Conservation (phyloP, 2,113 vertebrate genomes). For the Chinchilla lanigera region DNA sequence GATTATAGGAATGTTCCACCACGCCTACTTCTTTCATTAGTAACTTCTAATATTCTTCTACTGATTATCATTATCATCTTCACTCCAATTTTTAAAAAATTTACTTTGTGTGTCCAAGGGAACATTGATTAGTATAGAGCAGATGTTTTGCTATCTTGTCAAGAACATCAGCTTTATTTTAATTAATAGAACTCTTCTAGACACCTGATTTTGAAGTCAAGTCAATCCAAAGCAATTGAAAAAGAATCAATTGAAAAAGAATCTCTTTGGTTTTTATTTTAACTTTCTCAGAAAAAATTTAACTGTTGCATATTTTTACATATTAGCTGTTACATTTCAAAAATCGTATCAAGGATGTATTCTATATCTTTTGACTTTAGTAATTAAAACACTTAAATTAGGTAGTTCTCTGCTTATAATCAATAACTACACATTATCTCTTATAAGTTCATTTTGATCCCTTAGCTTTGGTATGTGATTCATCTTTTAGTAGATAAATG, state of each 20-base stretch:
- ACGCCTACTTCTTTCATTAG: background rate
- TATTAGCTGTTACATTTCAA: slow-evolving; percentile 56
- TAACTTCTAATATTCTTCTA: background rate
- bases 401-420: slow-evolving; percentile 82
- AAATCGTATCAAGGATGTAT: slow-evolving; percentile 45
- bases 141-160: slow-evolving; percentile 58
- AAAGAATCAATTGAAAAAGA: background rate
- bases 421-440: slow-evolving; percentile 77
- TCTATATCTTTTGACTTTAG: slow-evolving; percentile 28
- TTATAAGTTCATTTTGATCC: slow-evolving; percentile 29
- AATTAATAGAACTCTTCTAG: slow-evolving; percentile 69
- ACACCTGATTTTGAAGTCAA: slow-evolving; percentile 75
- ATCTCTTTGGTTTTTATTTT: background rate
- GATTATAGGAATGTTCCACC: background rate
- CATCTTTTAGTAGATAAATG: slow-evolving; percentile 78
- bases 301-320: slow-evolving; percentile 33
- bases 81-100: background rate
- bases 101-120: background rate
- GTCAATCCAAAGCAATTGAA: background rate
- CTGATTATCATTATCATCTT: background rate
- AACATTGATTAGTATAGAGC: background rate
- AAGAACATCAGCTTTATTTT: slow-evolving; percentile 81
- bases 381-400: slow-evolving; percentile 85
- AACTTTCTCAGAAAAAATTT: slow-evolving; percentile 47
- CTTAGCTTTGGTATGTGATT: slow-evolving; percentile 60